Conservation (phyloP, 2,113 vertebrate genomes). For the Panthera tigris region DNA sequence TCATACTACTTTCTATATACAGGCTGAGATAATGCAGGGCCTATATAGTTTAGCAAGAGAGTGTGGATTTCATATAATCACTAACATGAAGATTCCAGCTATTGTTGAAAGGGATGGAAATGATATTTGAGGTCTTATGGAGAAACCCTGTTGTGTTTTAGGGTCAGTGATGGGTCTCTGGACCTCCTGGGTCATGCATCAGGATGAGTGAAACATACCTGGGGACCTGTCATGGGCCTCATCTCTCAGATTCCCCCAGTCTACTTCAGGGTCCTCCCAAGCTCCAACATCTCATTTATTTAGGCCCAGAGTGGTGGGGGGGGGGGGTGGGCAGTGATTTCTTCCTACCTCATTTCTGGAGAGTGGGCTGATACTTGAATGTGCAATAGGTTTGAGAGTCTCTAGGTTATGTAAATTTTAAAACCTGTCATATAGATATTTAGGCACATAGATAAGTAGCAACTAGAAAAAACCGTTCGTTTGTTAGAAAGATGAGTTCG, state of each 20-base stretch:
- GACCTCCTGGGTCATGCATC: background rate
- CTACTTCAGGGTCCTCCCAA: background rate
- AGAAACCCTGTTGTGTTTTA: background rate
- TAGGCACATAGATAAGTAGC: background rate
- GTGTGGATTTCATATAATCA: background rate
- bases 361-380: background rate
- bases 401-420: background rate
- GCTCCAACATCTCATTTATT: background rate
- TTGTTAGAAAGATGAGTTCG: constrained; percentile 21
- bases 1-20: background rate
- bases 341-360: constrained; percentile 9
- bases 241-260: background rate
- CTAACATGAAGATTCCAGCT: background rate
- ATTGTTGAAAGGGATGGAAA: background rate
- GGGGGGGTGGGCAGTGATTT: background rate
- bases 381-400: background rate
- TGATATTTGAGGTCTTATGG: background rate
- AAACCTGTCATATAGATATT: background rate
- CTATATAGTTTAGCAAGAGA: background rate
- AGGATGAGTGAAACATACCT: background rate
- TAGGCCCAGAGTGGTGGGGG: background rate
- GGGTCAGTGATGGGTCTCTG: background rate
- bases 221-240: background rate
- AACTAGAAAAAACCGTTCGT: background rate
- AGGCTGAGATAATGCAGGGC: background rate